A percentile compares a stretch with the other conserved stretches of the same genome.
Conservation (phyloP, 2,888 invertebrate species). For the Hirtodrosophila cameraria region DNA sequence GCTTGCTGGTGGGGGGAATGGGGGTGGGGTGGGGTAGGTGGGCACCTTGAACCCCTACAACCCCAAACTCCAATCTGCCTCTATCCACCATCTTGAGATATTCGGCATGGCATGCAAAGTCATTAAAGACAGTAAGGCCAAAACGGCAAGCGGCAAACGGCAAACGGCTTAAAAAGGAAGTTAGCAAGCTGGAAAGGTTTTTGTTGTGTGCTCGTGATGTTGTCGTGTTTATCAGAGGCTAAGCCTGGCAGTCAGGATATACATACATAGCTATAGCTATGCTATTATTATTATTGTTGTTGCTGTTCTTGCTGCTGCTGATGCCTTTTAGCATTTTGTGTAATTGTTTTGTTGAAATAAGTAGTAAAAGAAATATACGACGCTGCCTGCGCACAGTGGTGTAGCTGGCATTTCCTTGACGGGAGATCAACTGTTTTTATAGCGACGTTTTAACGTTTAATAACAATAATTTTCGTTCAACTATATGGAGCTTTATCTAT, state of each 20-base stretch:
- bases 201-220: slow-evolving; percentile 63
- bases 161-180: slow-evolving; percentile 52
- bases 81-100: slow-evolving; percentile 36
- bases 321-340: slow-evolving; percentile 73
- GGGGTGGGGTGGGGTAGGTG: no score
- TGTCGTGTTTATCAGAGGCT: slow-evolving; percentile 73
- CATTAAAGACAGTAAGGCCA: slow-evolving; percentile 72
- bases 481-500: no score
- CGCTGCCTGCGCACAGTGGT: slow-evolving; percentile 2
- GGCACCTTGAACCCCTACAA: slow-evolving; percentile 2
- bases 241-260: slow-evolving; percentile 36
- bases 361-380: slow-evolving; percentile 58
- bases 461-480: no score
- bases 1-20: no score
- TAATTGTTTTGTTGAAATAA: slow-evolving; percentile 73
- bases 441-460: no score
- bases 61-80: no score
- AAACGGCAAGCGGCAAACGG: slow-evolving; percentile 57
- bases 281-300: slow-evolving; percentile 30
- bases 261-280: slow-evolving; percentile 32
- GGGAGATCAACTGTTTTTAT: no score
- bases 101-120: slow-evolving; percentile 64
- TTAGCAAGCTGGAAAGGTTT: slow-evolving; percentile 28
- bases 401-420: no score
- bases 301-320: slow-evolving; percentile 21